phyloP scores from a whole-genome alignment of 2,888 invertebrate species.

The Schizaphis graminum region DNA sequence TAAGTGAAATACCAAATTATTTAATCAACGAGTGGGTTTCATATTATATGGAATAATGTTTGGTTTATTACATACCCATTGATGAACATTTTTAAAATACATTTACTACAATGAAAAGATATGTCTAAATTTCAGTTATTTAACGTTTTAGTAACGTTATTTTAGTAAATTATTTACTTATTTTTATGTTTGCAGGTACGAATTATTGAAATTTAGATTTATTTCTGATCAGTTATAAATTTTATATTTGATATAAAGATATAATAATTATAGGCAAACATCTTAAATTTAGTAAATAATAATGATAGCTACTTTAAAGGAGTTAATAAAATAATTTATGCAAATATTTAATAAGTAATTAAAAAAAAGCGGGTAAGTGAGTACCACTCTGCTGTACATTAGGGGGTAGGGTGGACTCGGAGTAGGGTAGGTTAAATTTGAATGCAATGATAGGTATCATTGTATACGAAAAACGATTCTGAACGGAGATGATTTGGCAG shows the following conservation, averaged over 20 bases:
- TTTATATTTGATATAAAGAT: neutral
- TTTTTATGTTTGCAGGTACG: neutral
- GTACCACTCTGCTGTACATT: too few relatives aligned
- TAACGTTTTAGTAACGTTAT: neutral
- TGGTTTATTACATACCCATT: neutral
- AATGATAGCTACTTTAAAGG: neutral
- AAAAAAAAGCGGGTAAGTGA: too few relatives aligned
- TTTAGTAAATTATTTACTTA: neutral
- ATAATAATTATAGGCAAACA: neutral
- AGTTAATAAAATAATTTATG: neutral
- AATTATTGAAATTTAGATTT: too few relatives aligned
- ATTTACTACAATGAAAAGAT: neutral
- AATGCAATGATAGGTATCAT: too few relatives aligned
- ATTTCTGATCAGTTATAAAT: too few relatives aligned
- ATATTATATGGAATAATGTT: constrained; percentile 21
- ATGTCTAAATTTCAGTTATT: neutral
- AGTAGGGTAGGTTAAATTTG: too few relatives aligned
- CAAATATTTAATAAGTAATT: neutral
- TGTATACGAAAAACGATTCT: too few relatives aligned
- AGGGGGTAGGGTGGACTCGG: too few relatives aligned
- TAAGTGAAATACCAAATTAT: constrained; percentile 56
- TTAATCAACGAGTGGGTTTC: constrained; percentile 37
- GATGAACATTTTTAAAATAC: neutral
- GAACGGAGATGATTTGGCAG: too few relatives aligned
- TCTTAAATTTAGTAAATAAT: neutral